Evolutionary conservation across 2,888 invertebrate genomes (phyloP), one percentile per base, ranked within the genome.

Genomic region (Lapara coniferarum): DNA sequence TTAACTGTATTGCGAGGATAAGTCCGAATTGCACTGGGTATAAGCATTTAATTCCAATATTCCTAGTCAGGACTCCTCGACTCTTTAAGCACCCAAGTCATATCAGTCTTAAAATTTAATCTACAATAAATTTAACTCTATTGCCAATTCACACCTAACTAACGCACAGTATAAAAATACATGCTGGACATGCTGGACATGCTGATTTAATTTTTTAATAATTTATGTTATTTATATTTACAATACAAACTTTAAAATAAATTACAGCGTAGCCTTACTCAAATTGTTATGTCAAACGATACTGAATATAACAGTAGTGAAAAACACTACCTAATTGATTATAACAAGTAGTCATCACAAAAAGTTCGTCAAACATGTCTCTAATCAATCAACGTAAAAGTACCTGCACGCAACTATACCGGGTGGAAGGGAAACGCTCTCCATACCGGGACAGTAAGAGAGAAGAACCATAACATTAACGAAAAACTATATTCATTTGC

Each of bases 41-140:
- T 0, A 59, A 59, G 59, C 59, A 63, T 46, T 19, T 19, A 37
- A 44, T 44, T 59, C 13, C 10, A 63, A 46, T 49, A 63, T 63
- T 16, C 5, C 0, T 16, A 63, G 19, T 19, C 63, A 19, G 49
- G 49, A 19, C 19, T 59, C 51, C 30, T 59, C 52, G 68, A 73
- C 72, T 75, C 71, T 68, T 76, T 73, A 84, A 87, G 84, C 88
- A 86, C 88, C 87, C 82, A 82, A 82, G 75, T 84, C 75, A 77
- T 76, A 83, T 87, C 87, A 87, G 86, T 87, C 88, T 88, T 87
- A 77, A 79, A 37, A 83, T 78, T 79, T 80, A 80, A 78, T 76
- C 74, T 80, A 76, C 66, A 69, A 70, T 71, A 66, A 66, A 51
- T 63, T 69, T 63, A 53, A n/a, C 44, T 37, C 59, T 59, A 63